phyloP scores from a whole-genome alignment of 1,140 invertebrate species.

The Chionoecetes opilio region DNA sequence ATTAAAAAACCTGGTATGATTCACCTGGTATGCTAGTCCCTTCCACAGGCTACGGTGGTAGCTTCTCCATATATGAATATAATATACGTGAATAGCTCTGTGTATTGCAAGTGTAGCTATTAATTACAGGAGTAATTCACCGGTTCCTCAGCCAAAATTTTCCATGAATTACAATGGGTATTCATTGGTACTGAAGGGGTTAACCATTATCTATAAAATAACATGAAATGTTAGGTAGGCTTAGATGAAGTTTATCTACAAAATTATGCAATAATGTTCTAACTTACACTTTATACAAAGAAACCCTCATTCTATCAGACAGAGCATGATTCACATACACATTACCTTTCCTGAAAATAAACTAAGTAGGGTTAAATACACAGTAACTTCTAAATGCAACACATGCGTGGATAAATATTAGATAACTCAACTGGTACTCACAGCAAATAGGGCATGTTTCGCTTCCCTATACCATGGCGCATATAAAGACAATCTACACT shows the following conservation, averaged over 20 bases:
- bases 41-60: too few relatives aligned
- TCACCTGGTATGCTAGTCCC: too few relatives aligned
- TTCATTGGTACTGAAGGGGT: too few relatives aligned
- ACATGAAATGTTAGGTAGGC: neutral
- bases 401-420: neutral
- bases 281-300: constrained; percentile 21
- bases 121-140: too few relatives aligned
- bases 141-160: too few relatives aligned
- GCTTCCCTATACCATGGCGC: neutral
- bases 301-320: neutral
- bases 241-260: neutral
- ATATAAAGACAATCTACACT: neutral
- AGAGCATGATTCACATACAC: too few relatives aligned
- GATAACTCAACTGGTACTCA: neutral
- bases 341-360: neutral
- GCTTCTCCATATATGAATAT: too few relatives aligned
- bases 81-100: too few relatives aligned
- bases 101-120: too few relatives aligned
- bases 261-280: neutral
- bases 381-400: neutral
- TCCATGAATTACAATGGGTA: too few relatives aligned
- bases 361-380: neutral
- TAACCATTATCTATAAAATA: neutral
- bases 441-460: neutral
- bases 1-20: too few relatives aligned